Percentiles rank a stretch among this genome's conserved stretches.
These are phyloP conservation scores for Isichthys henryi DNA, from an alignment of 2,113 vertebrate species.

Conservation along the genomic window DNA sequence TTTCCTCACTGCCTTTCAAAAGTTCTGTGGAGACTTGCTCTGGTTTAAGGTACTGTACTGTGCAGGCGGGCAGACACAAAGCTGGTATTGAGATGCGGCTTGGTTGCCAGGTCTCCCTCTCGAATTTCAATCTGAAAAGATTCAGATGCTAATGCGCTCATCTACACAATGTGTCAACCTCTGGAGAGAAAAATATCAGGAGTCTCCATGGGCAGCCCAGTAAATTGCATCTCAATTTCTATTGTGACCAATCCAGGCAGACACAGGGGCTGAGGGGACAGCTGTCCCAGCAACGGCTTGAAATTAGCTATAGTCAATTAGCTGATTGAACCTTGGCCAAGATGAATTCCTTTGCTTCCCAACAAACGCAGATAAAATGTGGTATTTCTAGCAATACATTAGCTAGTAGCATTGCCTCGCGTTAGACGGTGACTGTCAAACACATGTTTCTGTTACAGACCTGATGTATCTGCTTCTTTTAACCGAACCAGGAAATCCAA, in stretches of 20 bases:
- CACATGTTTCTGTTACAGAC: not conserved
- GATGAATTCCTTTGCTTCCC: not conserved
- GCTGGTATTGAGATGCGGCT: constrained; percentile 45
- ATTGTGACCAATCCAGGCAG: constrained; percentile 6
- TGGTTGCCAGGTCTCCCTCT: constrained; percentile 28
- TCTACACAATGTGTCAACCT: constrained; percentile 20
- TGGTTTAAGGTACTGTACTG: not conserved
- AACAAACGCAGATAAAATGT: not conserved
- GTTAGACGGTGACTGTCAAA: not conserved
- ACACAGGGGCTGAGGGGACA: not conserved
- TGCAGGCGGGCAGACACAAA: constrained; percentile 27
- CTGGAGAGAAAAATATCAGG: constrained; percentile 6
- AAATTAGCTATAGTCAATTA: constrained; percentile 1
- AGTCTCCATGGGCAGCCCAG: constrained; percentile 13
- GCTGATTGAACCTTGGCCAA: constrained; percentile 4
- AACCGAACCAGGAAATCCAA: too few species aligned
- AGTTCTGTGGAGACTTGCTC: not conserved
- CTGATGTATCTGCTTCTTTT: not conserved
- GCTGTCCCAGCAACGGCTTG: not conserved
- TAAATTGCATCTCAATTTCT: constrained; percentile 7
- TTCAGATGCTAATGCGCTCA: constrained; percentile 23
- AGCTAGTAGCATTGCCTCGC: not conserved
- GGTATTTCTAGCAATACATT: not conserved
- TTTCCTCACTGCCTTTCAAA: not conserved
- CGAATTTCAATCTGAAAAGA: constrained; percentile 21